A percentile compares a stretch with the other conserved stretches of the same genome.
Conservation (phyloP, 2,797 vertebrate species). For the Natrix natrix region DNA sequence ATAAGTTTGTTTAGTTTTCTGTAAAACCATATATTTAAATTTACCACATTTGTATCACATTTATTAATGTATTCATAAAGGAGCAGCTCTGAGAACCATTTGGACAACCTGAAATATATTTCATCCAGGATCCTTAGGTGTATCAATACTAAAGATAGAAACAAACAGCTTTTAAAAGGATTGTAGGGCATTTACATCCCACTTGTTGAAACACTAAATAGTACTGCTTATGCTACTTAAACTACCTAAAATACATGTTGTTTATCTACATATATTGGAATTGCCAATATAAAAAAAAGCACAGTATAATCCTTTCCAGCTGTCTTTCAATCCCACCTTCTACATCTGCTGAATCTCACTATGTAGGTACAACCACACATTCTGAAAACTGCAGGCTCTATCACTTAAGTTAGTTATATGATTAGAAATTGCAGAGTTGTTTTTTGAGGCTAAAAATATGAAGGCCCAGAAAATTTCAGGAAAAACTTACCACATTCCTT, state of each 20-base stretch:
- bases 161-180: background rate
- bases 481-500: background rate
- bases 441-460: background rate
- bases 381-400: background rate
- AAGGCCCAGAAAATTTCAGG: background rate
- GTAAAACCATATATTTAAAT: background rate
- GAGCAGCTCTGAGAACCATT: background rate
- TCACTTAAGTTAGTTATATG: background rate
- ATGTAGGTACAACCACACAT: background rate
- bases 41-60: background rate
- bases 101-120: background rate
- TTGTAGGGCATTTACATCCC: background rate
- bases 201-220: background rate
- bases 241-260: background rate
- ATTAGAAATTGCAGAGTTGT: background rate
- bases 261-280: background rate
- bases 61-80: background rate
- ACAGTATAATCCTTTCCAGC: background rate
- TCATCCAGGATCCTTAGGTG: background rate
- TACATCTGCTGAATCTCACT: background rate
- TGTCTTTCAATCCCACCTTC: background rate
- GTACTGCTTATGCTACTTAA: background rate
- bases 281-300: background rate
- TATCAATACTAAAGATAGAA: background rate
- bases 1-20: background rate